These are phyloP conservation scores for Parauchenoglanis ngamensis DNA, from an alignment of 2,797 vertebrate genomes.

Conservation along the genomic window DNA sequence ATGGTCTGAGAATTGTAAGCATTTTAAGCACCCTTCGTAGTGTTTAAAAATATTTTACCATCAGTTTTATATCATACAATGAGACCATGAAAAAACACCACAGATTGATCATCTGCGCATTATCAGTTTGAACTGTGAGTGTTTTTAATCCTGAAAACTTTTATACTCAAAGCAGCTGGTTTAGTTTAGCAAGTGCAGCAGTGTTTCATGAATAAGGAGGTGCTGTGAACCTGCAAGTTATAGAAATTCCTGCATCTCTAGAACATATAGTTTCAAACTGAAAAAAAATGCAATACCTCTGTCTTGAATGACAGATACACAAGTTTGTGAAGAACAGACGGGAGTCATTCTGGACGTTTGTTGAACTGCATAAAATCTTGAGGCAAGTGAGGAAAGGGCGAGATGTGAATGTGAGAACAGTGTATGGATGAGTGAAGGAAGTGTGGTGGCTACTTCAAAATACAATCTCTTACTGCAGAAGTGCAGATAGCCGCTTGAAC, in stretches of 20 bases:
- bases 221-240: slow-evolving; percentile 35
- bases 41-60: slow-evolving; percentile 50
- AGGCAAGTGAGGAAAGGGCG: neutral
- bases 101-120: slow-evolving; percentile 64
- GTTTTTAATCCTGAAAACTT: slow-evolving; percentile 47
- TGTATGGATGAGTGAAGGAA: neutral
- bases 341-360: neutral
- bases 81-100: slow-evolving; percentile 57
- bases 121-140: slow-evolving; percentile 2
- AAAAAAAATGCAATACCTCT: slow-evolving; percentile 40
- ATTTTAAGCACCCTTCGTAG: slow-evolving; percentile 59
- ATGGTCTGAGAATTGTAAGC: slow-evolving; percentile 71
- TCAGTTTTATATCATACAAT: slow-evolving; percentile 57
- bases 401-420: neutral
- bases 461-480: slow-evolving; percentile 19
- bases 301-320: slow-evolving; percentile 10
- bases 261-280: slow-evolving; percentile 20
- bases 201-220: slow-evolving; percentile 46
- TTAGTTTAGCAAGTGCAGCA: slow-evolving; percentile 71
- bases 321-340: slow-evolving; percentile 31
- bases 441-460: neutral
- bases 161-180: slow-evolving; percentile 60
- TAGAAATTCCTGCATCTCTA: slow-evolving; percentile 34
- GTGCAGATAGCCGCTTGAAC: slow-evolving; percentile 1
- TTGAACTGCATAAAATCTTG: neutral